Base-by-base conservation (phyloP, 37 sponge, comb jelly and placozoan genomes). In the Aphrocallistes beatrix region DNA sequence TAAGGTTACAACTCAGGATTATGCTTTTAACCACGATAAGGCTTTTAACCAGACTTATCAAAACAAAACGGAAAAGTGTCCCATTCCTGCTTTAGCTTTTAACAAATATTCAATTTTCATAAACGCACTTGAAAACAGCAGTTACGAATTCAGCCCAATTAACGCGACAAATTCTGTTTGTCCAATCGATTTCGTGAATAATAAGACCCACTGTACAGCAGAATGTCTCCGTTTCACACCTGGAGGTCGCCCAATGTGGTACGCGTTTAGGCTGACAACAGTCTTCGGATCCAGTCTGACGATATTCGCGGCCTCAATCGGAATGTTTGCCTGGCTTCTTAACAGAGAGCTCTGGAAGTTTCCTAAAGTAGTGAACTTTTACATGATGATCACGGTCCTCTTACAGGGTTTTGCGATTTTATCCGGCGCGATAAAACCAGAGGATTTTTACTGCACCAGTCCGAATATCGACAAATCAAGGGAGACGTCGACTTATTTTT, bases 21-120 rank as follows among this genome's bases (percentile, higher is more conserved):
- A 19, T 25, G 75, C 75, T 28, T 60, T 60, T 30, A n/a, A n/a
- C n/a, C n/a, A n/a, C n/a, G 75, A 60, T 1, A 6, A 19, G n/a
- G 75, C 75, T 28, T 60, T 60, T 30, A 60, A 60, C 75, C 6
- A 21, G n/a, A 60, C 75, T 60, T 60, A 60, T 60, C 75, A 60
- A 60, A 6, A 60, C 6, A 60, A 19, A 19, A 6, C 8, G 21
- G 6, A 16, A 16, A 60, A 60, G 6, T 60, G 75, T 30, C 6
- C 75, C 8, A 6, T 6, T 30, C 10, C n/a, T 32, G 75, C 6
- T 32, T 3, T 25, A 1, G 75, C 75, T 6, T 60, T 25, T 60
- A 28, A 60, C 28, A 60, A 32, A 28, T 60, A 60, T 30, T 25
- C 17, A 3, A 60, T 25, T 6, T 60, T 25, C n/a, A 30, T 60